A percentile compares a stretch with the other conserved stretches of the same genome.
Evolutionary conservation across 2,797 vertebrate species (phyloP).

Genomic region (Nannoperca australis): DNA sequence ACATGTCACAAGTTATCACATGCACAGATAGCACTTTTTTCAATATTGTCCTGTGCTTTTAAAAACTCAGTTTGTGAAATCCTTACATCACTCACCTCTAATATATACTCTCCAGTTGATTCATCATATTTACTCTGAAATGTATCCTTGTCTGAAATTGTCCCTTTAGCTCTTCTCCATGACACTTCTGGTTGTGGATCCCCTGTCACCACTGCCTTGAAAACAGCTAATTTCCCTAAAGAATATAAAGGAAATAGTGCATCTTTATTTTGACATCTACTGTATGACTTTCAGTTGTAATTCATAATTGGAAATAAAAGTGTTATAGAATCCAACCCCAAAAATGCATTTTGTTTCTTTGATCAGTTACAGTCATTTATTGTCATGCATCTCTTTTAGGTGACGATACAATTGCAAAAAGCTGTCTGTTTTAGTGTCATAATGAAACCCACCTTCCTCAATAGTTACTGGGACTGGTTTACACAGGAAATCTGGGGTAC

Average conservation of each 20-base stretch:
- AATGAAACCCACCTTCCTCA: slow-evolving; percentile 84
- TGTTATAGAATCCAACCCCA: background rate
- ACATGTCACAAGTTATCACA: background rate
- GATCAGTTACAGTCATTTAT: background rate
- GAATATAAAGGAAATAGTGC: slow-evolving; percentile 16
- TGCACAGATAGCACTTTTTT: background rate
- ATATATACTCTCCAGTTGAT: slow-evolving; percentile 79
- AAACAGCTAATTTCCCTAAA: slow-evolving; percentile 86
- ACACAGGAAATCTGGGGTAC: slow-evolving; percentile 86
- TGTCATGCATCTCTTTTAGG: background rate
- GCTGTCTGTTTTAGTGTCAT: background rate
- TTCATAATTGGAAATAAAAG: background rate
- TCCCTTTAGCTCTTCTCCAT: slow-evolving; percentile 84
- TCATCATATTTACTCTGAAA: slow-evolving; percentile 81
- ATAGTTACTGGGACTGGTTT: slow-evolving; percentile 84
- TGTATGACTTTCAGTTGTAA: background rate
- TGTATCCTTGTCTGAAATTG: slow-evolving; percentile 79
- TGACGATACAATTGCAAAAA: background rate
- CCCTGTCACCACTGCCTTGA: slow-evolving; percentile 87
- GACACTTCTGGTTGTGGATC: slow-evolving; percentile 86
- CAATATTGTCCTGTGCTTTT: background rate
- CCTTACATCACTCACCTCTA: slow-evolving; percentile 83
- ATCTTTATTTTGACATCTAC: slow-evolving; percentile 2
- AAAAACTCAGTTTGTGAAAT: background rate
- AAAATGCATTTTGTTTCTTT: too few relatives aligned